These are phyloP conservation scores for Choloepus didactylus DNA, from an alignment of 2,797 vertebrate genomes.

Conservation along the genomic window DNA sequence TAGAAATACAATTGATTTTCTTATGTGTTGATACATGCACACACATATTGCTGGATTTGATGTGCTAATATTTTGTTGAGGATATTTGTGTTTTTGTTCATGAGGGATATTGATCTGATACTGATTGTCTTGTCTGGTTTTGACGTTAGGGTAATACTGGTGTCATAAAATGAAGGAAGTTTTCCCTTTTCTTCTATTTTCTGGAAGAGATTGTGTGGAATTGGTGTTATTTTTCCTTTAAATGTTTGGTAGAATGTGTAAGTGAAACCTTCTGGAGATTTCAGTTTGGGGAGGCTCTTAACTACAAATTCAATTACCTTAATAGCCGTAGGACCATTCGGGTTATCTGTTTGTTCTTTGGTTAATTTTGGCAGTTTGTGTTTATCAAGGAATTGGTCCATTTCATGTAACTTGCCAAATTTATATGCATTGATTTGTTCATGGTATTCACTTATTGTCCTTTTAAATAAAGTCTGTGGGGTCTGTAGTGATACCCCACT, in stretches of 20 bases:
- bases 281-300: not conserved
- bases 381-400: not conserved
- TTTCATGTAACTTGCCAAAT: not conserved
- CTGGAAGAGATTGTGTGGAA: not conserved
- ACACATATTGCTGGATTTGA: not conserved
- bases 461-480: not conserved
- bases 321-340: not conserved
- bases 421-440: not conserved
- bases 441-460: not conserved
- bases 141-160: not conserved
- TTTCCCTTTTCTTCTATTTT: not conserved
- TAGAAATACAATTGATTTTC: too few species aligned
- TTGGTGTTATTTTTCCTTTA: constrained; percentile 5
- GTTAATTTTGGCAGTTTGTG: not conserved
- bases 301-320: not conserved
- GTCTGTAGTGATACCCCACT: not conserved
- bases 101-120: not conserved
- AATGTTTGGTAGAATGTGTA: constrained; percentile 36
- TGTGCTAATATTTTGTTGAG: constrained; percentile 11
- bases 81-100: not conserved
- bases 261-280: not conserved
- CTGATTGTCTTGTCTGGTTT: not conserved
- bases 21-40: not conserved
- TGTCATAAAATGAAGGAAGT: not conserved
- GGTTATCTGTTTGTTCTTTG: not conserved